A percentile compares a stretch with the other conserved stretches of the same genome.
Evolutionary conservation across 2,113 vertebrate genomes (phyloP).

Genomic region (Phaethornis superciliosus): DNA sequence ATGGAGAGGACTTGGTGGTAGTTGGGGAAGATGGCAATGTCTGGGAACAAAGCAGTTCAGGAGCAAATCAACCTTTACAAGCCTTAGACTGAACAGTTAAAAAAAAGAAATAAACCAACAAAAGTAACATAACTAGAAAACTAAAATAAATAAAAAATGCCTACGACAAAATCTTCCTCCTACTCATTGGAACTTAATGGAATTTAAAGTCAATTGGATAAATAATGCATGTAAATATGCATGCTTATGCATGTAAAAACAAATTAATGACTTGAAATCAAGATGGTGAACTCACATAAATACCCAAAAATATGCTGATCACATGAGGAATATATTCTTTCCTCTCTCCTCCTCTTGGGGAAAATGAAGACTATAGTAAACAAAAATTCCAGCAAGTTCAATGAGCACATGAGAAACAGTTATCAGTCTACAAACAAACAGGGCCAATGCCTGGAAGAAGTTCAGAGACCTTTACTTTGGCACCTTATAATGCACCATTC

Average conservation of each 20-base stretch:
- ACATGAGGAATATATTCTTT: slow-evolving; percentile 74
- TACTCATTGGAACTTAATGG: slow-evolving; percentile 83
- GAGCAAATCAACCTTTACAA: slow-evolving; percentile 90
- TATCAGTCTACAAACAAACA: slow-evolving; percentile 66
- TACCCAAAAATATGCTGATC: slow-evolving; percentile 75
- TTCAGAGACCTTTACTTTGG: slow-evolving; percentile 64
- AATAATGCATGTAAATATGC: slow-evolving; percentile 82
- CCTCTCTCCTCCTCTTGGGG: slow-evolving; percentile 64
- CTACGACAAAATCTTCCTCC: slow-evolving; percentile 74
- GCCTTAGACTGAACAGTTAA: slow-evolving; percentile 83
- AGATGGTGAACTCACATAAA: slow-evolving; percentile 81
- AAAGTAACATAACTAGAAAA: slow-evolving; percentile 82
- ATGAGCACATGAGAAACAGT: slow-evolving; percentile 70
- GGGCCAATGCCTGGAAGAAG: slow-evolving; percentile 57
- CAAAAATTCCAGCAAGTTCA: slow-evolving; percentile 77
- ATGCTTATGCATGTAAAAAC: slow-evolving; percentile 85
- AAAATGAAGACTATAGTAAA: slow-evolving; percentile 72
- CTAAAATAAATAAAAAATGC: slow-evolving; percentile 76
- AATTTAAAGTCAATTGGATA: slow-evolving; percentile 79
- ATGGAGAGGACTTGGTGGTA: slow-evolving; percentile 93
- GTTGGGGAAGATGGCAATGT: slow-evolving; percentile 93
- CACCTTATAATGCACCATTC: slow-evolving; percentile 60
- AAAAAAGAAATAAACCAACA: slow-evolving; percentile 80
- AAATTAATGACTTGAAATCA: slow-evolving; percentile 83
- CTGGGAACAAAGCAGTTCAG: slow-evolving; percentile 93